Percentiles rank a stretch among this genome's conserved stretches.
Conservation (phyloP, 2,888 invertebrate genomes). For the Scaptomyza reducta region DNA sequence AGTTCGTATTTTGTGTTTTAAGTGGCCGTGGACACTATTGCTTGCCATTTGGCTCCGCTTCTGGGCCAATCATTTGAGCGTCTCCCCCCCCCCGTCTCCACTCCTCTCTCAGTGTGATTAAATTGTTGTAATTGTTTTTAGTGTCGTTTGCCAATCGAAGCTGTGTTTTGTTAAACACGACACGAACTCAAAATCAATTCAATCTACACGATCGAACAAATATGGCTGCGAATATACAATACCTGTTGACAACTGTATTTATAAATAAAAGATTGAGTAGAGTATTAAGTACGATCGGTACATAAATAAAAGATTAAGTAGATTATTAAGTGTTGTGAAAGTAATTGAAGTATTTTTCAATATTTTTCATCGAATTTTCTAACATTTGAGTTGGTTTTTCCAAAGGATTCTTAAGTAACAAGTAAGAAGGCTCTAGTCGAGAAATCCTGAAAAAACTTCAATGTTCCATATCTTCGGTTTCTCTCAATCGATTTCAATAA, state of each 20-base stretch:
- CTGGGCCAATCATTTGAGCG: slow-evolving; percentile 25
- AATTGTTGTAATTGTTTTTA: slow-evolving; percentile 41
- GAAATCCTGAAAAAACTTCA: too few relatives aligned
- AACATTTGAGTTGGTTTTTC: too few relatives aligned
- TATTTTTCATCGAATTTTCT: too few relatives aligned
- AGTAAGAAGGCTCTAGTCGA: too few relatives aligned
- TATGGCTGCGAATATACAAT: background rate
- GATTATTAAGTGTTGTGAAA: background rate
- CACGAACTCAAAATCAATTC: slow-evolving; percentile 22
- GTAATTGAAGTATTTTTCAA: background rate
- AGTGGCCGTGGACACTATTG: slow-evolving; percentile 46
- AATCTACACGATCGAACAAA: background rate
- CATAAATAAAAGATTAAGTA: background rate
- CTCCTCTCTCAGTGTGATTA: slow-evolving; percentile 28
- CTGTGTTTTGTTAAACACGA: slow-evolving; percentile 11
- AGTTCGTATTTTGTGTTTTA: slow-evolving; percentile 17
- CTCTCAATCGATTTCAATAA: too few relatives aligned
- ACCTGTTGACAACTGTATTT: slow-evolving; percentile 4
- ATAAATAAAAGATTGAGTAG: background rate
- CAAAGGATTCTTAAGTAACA: too few relatives aligned
- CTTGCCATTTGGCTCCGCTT: slow-evolving; percentile 45
- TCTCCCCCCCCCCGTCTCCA: background rate
- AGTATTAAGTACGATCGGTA: background rate
- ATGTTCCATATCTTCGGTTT: too few relatives aligned
- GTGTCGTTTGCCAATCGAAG: slow-evolving; percentile 2